Evolutionary conservation across 2,888 invertebrate genomes (phyloP), one percentile per base, ranked within the genome.

Genomic region (Heliconius erato): DNA sequence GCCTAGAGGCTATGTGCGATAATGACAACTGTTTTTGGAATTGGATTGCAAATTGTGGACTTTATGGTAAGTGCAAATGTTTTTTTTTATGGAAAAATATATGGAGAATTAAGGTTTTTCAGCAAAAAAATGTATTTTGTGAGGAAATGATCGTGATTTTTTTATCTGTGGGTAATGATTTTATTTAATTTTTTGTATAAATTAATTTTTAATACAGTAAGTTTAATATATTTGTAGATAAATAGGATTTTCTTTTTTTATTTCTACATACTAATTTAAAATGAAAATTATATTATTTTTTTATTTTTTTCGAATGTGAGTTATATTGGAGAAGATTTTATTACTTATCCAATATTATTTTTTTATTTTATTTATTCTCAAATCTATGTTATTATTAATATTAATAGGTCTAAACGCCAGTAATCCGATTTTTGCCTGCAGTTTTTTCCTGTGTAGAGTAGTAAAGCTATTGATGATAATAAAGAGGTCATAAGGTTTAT

Each of bases 1-100:
- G 95, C 91, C 92, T 91, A 94, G 93, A 92, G 92, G 90, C 89
- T 92, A 92, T 93, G 92, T 92, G 94, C 93, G 94, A 93, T 92
- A 94, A 94, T 93, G 94, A 89, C 92, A 93, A 91, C 91, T 92
- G 91, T 91, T 87, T 91, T 87, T 93, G 92, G 92, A 90, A 93
- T 93, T 94, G 95, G 94, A 95, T 95, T 94, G 91, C 91, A 89
- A 91, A 90, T 88, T 94, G 93, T 91, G 90, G 92, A 88, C 87
- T 92, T 87, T 89, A 91, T 92, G 95, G 95, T 95, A 87, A 92
- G 93, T 74, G 63, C 7, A 59, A 40, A n/a, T 63, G n/a, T 11
- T 63, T 23, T 59, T 23, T 59, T 59, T 7, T 59, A 0, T 59
- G 59, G 63, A n/a, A 63, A 63, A n/a, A 63, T n/a, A 4, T n/a